Evolutionary conservation across 2,113 vertebrate genomes (phyloP), one percentile per base, ranked within the genome.

Genomic region (Tachysurus fulvidraco): DNA sequence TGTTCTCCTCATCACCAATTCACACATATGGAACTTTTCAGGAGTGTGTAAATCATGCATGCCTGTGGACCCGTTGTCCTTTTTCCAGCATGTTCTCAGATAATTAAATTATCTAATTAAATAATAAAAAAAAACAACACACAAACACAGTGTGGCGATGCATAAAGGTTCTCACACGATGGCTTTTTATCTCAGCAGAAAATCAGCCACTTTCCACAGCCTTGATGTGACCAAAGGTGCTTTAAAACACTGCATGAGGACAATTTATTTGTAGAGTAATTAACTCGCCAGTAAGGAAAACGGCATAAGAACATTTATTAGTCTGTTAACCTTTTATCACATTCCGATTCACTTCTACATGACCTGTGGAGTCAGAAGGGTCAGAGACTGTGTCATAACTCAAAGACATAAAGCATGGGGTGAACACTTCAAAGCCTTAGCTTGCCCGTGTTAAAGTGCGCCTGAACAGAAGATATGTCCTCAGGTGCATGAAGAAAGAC

Each of bases 401-500:
- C 80, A 83, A 64, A 57, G 41, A 81, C 23, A 30, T 44, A 86
- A 88, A 85, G 79, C 59, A 77, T 86, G 55, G 71, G 74, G 84
- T 88, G 77, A 88, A 65, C 52, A 91, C 62, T 88, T 86, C 80
- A 90, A 86, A 88, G 84, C 67, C 9, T 81, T 60, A 44, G 30
- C 25, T 81, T 55, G 77, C 30, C 50, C 77, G 19, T 19, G 23
- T 83, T 74, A 83, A 76, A 3, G 17, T 76, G 54, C 86, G 60
- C 67, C 44, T 4, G 84, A 83, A 88, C 28, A 80, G 46, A 83
- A 59, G 50, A 89, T 62, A 83, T 84, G 84, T 71, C 73, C 84
- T 13, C 50, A 86, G 81, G 81, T 76, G 57, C 62, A 73, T 62
- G 28, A 85, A 77, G 59, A 89, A 85, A 86, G 65, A 71, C 54